Percentiles rank a stretch among this genome's conserved stretches.
Conservation (phyloP, 2,888 invertebrate species). For the Ochropleura leucogaster region DNA sequence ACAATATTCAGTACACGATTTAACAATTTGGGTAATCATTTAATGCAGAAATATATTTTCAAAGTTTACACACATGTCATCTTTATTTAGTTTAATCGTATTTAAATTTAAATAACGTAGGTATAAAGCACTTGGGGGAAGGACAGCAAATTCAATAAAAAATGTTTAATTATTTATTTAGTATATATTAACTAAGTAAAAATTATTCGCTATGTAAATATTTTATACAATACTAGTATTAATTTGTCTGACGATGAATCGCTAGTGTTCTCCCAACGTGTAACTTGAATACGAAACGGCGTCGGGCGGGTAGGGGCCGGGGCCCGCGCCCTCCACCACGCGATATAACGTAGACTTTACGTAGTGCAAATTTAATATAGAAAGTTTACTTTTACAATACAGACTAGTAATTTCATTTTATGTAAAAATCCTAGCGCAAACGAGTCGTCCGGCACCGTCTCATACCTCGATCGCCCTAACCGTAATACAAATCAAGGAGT, state of each 20-base stretch:
- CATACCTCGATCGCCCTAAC: slow-evolving; percentile 87
- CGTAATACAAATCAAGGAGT: slow-evolving; percentile 90
- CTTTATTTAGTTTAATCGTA: slow-evolving; percentile 89
- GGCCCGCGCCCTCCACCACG: slow-evolving; percentile 76
- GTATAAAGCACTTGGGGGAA: slow-evolving; percentile 91
- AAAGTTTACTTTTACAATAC: slow-evolving; percentile 89
- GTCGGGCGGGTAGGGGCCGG: slow-evolving; percentile 77
- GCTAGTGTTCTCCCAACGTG: slow-evolving; percentile 88
- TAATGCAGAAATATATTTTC: slow-evolving; percentile 87
- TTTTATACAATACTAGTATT: slow-evolving; percentile 90
- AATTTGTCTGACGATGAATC: slow-evolving; percentile 88
- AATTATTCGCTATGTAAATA: slow-evolving; percentile 90
- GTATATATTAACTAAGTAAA: slow-evolving; percentile 90
- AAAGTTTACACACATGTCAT: slow-evolving; percentile 89
- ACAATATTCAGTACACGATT: slow-evolving; percentile 83
- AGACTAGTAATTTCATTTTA: slow-evolving; percentile 89
- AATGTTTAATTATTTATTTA: slow-evolving; percentile 89
- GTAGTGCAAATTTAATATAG: slow-evolving; percentile 89
- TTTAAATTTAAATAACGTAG: slow-evolving; percentile 90
- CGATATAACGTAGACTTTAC: slow-evolving; percentile 85
- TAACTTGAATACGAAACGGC: slow-evolving; percentile 84
- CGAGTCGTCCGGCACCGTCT: slow-evolving; percentile 89
- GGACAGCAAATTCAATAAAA: slow-evolving; percentile 91
- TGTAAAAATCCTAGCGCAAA: slow-evolving; percentile 90
- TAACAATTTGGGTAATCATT: slow-evolving; percentile 87